These are phyloP conservation scores for Drosophila saltans DNA, from an alignment of 1,140 invertebrate species.

Conservation along the genomic window DNA sequence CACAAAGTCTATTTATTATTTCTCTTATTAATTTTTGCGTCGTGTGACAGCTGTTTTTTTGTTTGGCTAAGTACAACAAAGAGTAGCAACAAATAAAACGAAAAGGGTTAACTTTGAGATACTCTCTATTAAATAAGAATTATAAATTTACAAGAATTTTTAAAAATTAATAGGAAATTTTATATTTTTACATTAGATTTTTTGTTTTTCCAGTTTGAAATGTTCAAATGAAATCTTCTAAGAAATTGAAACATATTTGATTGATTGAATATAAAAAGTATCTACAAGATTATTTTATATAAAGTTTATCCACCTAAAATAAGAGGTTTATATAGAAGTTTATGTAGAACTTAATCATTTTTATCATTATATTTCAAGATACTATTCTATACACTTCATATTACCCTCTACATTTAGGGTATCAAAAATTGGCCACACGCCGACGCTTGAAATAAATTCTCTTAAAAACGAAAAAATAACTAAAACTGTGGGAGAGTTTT, in stretches of 20 bases:
- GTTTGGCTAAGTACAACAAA: conserved; percentile 1
- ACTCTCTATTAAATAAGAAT: not conserved
- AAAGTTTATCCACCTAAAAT: no score
- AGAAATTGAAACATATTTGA: no score
- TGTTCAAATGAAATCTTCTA: no score
- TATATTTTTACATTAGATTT: no score
- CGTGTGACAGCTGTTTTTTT: conserved; percentile 64
- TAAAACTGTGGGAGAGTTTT: not conserved
- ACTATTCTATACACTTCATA: not conserved
- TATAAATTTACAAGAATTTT: no score
- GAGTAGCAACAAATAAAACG: not conserved
- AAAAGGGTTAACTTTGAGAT: not conserved
- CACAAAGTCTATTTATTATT: conserved; percentile 35
- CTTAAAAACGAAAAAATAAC: not conserved
- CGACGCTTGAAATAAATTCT: not conserved
- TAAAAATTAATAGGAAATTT: no score
- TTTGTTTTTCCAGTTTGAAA: no score
- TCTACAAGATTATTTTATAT: no score
- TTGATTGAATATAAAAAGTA: no score
- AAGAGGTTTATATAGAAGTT: no score
- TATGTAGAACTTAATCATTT: no score
- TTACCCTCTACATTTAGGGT: not conserved
- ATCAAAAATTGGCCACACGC: conserved; percentile 1
- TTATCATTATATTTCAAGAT: not conserved
- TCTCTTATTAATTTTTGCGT: conserved; percentile 32